Evolutionary conservation across 2,797 vertebrate genomes (phyloP), one percentile per base, ranked within the genome.

Genomic region (Pseudochirops cupreus): DNA sequence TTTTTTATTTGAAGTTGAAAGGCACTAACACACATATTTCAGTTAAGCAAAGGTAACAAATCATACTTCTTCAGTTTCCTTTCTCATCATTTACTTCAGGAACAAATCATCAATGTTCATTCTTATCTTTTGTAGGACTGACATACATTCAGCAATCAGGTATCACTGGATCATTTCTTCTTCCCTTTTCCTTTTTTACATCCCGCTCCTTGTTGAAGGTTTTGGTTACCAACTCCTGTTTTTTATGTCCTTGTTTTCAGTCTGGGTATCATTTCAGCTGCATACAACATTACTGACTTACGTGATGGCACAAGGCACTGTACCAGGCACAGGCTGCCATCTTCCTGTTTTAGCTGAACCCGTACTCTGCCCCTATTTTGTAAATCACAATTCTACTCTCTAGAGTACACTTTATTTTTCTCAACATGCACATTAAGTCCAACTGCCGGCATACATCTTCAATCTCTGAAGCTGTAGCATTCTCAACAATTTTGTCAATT

Each of bases 251-350:
- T 99, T 91, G 99, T 99, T 98, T 99, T 99, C 87, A 99, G 98
- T 97, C 99, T 99, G 0, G 99, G 99, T 95, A 99, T 99, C 98
- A 99, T 99, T 98, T 99, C 99, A 0, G 99, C 99, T 12, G 99
- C 99, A 29, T 99, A 99, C 10, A 99, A 97, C 99, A 99, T 99
- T 97, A 99, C 98, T 0, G 99, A 99, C 99, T 99, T 98, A 99
- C 99, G 99, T 95, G 99, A 99, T 57, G 98, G 96, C 46, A 46
- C 46, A 46, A 46, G 46, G 97, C 99, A 99, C 91, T 99, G 99
- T 6, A 99, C 99, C 93, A 99, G 99, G 98, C 99, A 99, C 0
- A 99, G 97, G 92, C 97, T 99, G 87, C 99, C 99, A 94, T 99
- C 99, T 33, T 99, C 99, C 94, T 99, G 98, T 97, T 99, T 99